Conservation (phyloP, 1,140 invertebrate species). For the Phymastichus coffea region DNA sequence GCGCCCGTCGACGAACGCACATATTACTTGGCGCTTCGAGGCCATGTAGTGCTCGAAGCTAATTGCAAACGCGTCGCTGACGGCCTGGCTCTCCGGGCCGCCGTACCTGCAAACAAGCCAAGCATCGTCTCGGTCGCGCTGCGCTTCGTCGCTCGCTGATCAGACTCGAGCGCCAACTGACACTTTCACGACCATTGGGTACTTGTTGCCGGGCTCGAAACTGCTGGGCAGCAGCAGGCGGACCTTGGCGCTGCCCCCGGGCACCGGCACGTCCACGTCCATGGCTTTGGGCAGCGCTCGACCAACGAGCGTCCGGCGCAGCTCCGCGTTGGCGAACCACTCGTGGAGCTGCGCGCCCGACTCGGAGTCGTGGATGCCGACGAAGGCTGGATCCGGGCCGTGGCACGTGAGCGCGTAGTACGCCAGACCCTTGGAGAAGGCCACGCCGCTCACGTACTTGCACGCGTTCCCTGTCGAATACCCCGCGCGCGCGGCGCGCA, state of each 20-base stretch:
- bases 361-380: constrained; percentile 28
- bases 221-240: constrained; percentile 50
- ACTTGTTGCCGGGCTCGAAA: constrained; percentile 44
- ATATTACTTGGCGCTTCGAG: constrained; percentile 61
- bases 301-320: constrained; percentile 55
- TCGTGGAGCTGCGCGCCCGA: constrained; percentile 27
- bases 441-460: constrained; percentile 61
- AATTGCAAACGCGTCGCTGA: constrained; percentile 57
- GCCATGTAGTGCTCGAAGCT: constrained; percentile 64
- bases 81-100: constrained; percentile 62
- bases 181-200: constrained; percentile 43
- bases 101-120: constrained; percentile 63
- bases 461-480: constrained; percentile 56
- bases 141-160: too few relatives aligned
- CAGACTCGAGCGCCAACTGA: too few relatives aligned
- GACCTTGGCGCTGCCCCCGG: constrained; percentile 52
- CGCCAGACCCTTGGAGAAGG: constrained; percentile 62
- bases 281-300: constrained; percentile 61
- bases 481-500: too few relatives aligned
- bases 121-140: too few relatives aligned
- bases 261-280: constrained; percentile 62
- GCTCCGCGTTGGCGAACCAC: constrained; percentile 63
- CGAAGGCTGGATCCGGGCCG: constrained; percentile 55
- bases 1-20: constrained; percentile 65
- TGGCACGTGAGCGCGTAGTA: constrained; percentile 70